Conservation (phyloP, 2,113 vertebrate genomes). For the Odocoileus virginianus region DNA sequence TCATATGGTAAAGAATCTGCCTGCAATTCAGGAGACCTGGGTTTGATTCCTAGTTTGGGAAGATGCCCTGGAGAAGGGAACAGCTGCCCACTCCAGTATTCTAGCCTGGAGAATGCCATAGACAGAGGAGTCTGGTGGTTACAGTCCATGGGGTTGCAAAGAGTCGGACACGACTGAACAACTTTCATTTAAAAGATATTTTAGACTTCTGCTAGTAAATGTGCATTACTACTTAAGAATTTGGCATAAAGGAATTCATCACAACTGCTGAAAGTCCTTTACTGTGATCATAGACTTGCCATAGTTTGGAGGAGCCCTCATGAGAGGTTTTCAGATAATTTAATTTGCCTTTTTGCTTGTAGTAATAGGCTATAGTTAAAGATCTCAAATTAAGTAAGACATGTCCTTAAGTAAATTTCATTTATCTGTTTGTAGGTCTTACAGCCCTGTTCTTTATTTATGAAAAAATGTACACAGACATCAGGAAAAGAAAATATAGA, state of each 20-base stretch:
- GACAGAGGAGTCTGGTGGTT: neutral
- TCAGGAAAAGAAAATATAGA: constrained; percentile 84
- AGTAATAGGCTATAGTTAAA: neutral
- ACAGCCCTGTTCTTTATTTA: constrained; percentile 88
- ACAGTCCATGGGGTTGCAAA: neutral
- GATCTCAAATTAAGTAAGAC: neutral
- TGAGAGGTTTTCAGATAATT: neutral
- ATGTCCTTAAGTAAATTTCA: neutral
- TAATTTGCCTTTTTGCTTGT: neutral
- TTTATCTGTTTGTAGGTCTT: constrained; percentile 84
- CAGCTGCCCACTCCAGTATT: neutral
- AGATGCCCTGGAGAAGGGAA: neutral
- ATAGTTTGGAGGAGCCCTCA: neutral
- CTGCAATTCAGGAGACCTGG: neutral
- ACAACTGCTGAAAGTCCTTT: neutral
- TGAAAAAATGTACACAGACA: constrained; percentile 83
- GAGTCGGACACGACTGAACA: neutral
- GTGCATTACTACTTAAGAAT: neutral
- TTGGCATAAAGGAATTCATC: neutral
- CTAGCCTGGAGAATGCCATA: neutral
- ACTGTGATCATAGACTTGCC: neutral
- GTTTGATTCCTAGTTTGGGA: neutral
- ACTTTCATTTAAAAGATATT: neutral
- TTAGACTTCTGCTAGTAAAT: neutral
- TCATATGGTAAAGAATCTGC: neutral